Evolutionary conservation across 1,140 invertebrate genomes (phyloP).

Genomic region (Euura saliciscinereae): DNA sequence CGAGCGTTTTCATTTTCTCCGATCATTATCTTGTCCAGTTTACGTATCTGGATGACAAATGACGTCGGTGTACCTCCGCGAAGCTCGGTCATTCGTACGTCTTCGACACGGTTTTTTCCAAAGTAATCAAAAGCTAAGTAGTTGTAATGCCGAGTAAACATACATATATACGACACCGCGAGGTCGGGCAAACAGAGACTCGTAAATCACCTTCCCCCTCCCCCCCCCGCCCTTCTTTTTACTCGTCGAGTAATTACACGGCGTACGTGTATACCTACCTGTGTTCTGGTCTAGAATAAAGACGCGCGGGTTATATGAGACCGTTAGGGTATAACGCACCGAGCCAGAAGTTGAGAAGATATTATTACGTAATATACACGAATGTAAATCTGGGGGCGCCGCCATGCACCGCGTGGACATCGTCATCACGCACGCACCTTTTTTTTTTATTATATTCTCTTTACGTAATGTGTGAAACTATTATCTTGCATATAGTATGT

Average conservation of each 20-base stretch:
- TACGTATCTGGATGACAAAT: too few species aligned
- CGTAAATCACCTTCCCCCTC: conserved; percentile 25
- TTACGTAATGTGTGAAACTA: too few species aligned
- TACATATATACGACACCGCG: conserved; percentile 21
- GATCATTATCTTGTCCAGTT: too few species aligned
- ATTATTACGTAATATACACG: too few species aligned
- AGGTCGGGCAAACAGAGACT: conserved; percentile 25
- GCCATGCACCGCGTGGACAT: too few species aligned
- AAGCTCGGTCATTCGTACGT: neutral
- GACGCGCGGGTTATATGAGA: neutral
- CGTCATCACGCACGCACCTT: too few species aligned
- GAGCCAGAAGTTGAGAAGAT: neutral
- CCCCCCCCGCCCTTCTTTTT: neutral
- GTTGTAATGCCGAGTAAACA: conserved; percentile 29
- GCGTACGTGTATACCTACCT: neutral
- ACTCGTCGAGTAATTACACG: neutral
- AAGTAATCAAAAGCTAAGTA: conserved; percentile 3
- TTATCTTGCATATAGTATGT: too few species aligned
- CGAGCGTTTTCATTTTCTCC: too few species aligned
- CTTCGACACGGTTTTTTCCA: neutral
- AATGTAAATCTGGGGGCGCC: too few species aligned
- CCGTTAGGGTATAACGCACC: neutral
- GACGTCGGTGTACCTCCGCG: neutral
- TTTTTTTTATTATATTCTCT: too few species aligned
- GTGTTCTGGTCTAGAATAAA: neutral